Conservation (phyloP, 2,888 invertebrate genomes). For the Esperia sulphurella region DNA sequence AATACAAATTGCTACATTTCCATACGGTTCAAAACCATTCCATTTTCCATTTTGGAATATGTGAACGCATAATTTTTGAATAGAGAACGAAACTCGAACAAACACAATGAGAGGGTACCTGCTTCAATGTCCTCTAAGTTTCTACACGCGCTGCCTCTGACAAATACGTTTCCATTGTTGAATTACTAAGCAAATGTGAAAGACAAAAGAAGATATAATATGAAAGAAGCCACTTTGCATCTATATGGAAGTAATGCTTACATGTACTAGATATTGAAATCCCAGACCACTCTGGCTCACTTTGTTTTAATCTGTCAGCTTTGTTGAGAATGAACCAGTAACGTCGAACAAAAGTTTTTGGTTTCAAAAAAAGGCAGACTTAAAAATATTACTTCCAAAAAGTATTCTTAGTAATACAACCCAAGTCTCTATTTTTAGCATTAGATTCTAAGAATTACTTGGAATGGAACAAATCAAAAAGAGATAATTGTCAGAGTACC, state of each 20-base stretch:
- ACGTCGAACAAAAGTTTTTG: not conserved
- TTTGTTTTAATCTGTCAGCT: conserved; percentile 2
- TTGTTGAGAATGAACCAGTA: not conserved
- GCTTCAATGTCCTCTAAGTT: conserved; percentile 55
- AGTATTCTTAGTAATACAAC: not conserved
- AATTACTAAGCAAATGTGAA: conserved; percentile 46
- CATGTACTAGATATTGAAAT: conserved; percentile 6
- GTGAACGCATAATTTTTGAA: conserved; percentile 60
- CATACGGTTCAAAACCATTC: conserved; percentile 42
- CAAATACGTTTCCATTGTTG: conserved; percentile 62
- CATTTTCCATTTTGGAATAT: conserved; percentile 51
- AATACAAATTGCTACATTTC: conserved; percentile 43
- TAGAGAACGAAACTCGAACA: conserved; percentile 57
- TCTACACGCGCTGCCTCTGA: conserved; percentile 51
- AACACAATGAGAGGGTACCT: conserved; percentile 50
- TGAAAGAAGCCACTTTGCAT: conserved; percentile 41
- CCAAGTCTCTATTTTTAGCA: too few relatives aligned
- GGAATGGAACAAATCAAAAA: too few relatives aligned
- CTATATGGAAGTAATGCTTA: conserved; percentile 19
- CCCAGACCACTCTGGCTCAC: not conserved
- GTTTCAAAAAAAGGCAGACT: not conserved
- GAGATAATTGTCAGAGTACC: too few relatives aligned
- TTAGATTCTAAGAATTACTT: too few relatives aligned
- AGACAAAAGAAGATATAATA: conserved; percentile 52
- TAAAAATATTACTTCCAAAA: not conserved